These are phyloP conservation scores for Anneissia japonica DNA, from an alignment of 35 echinoderm and acorn worm species.

Conservation along the genomic window DNA sequence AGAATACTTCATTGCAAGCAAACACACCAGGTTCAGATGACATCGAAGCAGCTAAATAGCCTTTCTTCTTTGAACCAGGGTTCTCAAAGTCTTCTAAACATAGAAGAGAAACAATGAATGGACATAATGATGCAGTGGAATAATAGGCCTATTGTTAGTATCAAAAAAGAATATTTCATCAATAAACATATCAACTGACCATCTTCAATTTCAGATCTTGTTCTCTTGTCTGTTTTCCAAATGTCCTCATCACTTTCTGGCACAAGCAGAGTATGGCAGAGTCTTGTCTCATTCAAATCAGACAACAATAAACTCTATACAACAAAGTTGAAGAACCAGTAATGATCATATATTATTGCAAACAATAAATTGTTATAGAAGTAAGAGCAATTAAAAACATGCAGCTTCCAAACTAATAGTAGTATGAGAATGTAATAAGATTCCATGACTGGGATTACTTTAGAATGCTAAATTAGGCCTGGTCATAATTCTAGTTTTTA, in stretches of 20 bases:
- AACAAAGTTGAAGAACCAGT: too few species aligned
- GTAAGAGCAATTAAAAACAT: too few species aligned
- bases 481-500: too few species aligned
- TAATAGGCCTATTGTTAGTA: background rate
- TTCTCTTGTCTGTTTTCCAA: constrained; percentile 50
- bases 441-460: too few species aligned
- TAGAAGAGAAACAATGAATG: background rate
- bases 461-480: too few species aligned
- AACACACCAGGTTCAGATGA: constrained; percentile 72
- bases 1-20: constrained; percentile 69
- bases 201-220: background rate
- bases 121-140: too few species aligned
- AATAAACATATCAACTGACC: background rate
- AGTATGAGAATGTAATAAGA: too few species aligned
- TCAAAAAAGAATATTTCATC: background rate
- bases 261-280: constrained; percentile 73
- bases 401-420: too few species aligned
- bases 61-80: constrained; percentile 35
- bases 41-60: constrained; percentile 67
- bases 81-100: background rate
- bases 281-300: constrained; percentile 70
- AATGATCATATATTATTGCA: too few species aligned
- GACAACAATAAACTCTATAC: constrained; percentile 64
- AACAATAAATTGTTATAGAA: too few species aligned
- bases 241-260: constrained; percentile 71